Evolutionary conservation across 2,113 vertebrate species (phyloP).

Genomic region (Passer montanus): DNA sequence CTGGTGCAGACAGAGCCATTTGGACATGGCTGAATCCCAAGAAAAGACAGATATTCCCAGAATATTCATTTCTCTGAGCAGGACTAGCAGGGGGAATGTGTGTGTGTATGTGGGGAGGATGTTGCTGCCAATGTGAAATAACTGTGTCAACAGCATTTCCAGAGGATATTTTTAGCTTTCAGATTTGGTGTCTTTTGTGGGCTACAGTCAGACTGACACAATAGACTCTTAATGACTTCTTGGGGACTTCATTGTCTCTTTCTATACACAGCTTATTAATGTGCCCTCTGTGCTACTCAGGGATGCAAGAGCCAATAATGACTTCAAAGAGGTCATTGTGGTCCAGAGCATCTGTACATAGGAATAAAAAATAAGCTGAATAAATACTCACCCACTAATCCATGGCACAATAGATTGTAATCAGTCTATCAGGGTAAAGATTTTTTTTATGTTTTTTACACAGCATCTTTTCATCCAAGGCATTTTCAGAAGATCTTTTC

Average conservation of each 20-base stretch:
- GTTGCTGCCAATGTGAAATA: constrained; percentile 36
- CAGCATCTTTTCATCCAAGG: constrained; percentile 35
- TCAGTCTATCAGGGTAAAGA: constrained; percentile 57
- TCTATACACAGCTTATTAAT: constrained; percentile 58
- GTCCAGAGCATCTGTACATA: constrained; percentile 50
- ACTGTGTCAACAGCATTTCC: constrained; percentile 56
- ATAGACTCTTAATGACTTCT: constrained; percentile 72
- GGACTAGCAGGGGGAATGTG: neutral
- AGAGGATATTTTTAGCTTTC: constrained; percentile 65
- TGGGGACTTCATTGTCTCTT: constrained; percentile 61
- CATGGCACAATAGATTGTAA: constrained; percentile 58
- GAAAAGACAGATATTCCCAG: neutral
- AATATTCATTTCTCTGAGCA: neutral
- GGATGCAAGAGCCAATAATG: constrained; percentile 58
- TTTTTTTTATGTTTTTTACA: neutral
- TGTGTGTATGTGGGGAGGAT: neutral
- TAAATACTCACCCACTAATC: constrained; percentile 47
- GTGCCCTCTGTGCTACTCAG: constrained; percentile 39
- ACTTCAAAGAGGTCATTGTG: constrained; percentile 54
- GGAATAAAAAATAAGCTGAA: constrained; percentile 56
- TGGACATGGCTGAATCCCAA: neutral
- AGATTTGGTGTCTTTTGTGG: constrained; percentile 48
- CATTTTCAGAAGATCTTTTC: constrained; percentile 51
- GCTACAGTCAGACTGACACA: constrained; percentile 64
- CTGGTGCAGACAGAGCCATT: neutral